Conservation (phyloP, 2,113 vertebrate species). For the Hypomesus transpacificus region DNA sequence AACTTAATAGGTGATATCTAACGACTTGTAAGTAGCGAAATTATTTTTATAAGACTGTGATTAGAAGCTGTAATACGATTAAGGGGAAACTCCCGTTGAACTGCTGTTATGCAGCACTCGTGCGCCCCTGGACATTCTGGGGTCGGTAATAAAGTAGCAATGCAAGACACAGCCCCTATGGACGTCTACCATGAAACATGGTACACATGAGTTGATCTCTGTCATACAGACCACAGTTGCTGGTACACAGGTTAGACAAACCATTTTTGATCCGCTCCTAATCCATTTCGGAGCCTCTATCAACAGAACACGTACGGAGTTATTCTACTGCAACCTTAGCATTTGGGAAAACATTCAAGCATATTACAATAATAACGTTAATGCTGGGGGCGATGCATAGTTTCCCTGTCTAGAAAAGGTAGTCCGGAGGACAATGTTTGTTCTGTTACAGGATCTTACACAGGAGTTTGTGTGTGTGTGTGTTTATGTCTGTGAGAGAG, state of each 20-base stretch:
- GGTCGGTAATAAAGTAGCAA: conserved; percentile 25
- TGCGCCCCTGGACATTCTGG: conserved; percentile 23
- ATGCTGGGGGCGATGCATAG: conserved; percentile 16
- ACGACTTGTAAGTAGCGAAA: no score
- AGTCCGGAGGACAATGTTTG: conserved; percentile 32
- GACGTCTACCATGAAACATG: conserved; percentile 23
- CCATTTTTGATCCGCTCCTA: conserved; percentile 11
- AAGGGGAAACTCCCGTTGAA: conserved; percentile 16
- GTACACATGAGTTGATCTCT: conserved; percentile 35
- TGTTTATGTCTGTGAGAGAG: not conserved
- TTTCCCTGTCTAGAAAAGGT: conserved; percentile 33
- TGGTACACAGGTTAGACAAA: conserved; percentile 37
- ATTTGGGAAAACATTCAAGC: conserved; percentile 38
- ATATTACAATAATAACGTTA: conserved; percentile 33
- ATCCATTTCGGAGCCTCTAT: conserved; percentile 30
- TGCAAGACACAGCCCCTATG: conserved; percentile 3
- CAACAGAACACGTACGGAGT: not conserved
- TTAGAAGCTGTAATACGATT: conserved; percentile 19
- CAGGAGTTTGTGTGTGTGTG: conserved; percentile 16
- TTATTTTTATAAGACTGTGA: no score
- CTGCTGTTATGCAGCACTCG: conserved; percentile 38
- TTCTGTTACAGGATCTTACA: conserved; percentile 48
- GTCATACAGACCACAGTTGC: conserved; percentile 16
- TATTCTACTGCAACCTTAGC: conserved; percentile 37
- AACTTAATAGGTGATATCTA: no score